Evolutionary conservation across 2,797 vertebrate genomes (phyloP), one percentile per base, ranked within the genome.

Genomic region (Bradypus variegatus): DNA sequence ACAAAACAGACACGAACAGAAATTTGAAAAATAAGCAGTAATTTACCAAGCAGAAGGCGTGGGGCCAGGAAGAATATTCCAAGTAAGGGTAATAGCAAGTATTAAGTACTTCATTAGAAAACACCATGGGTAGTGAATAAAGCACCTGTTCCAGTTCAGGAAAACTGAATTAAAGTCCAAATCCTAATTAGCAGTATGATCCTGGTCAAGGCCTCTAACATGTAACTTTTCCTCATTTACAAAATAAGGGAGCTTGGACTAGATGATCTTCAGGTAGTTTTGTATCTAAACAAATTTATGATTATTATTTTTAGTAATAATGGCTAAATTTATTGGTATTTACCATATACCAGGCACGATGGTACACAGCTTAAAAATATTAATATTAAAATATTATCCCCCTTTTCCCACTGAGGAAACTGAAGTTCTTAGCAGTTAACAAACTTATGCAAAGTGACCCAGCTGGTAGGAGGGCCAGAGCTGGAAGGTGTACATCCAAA

Each of bases 21-120:
- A 82, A n/a, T 6, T 69, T 89, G 23, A 82, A 62, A 73, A 81
- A 73, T 31, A 83, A 87, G 67, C 64, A 87, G n/a, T 89, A 92
- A 89, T 55, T 90, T 91, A 84, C 65, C 48, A 77, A 80, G 25
- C 18, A 75, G 45, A 90, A 58, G 33, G 23, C 14, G 45, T 77
- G 36, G 25, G 69, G 21, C 33, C 69, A 91, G 65, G 72, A 94
- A 77, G 14, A 88, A 50, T 55, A 86, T 38, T 50, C 7, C 25
- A 58, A 41, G 12, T 2, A 76, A 2, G 89, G 21, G 29, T 31
- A 55, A 62, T 0, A 91, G 53, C 62, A 36, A 87, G 60, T 64
- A 77, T 53, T 76, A 87, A 58, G 25, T 15, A 91, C 53, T 92
- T 90, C 16, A 92, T 58, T 73, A 82, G 53, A 73, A 93, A 91